phyloP scores from a whole-genome alignment of 2,797 vertebrate genomes.

The Anolis apletophallus region DNA sequence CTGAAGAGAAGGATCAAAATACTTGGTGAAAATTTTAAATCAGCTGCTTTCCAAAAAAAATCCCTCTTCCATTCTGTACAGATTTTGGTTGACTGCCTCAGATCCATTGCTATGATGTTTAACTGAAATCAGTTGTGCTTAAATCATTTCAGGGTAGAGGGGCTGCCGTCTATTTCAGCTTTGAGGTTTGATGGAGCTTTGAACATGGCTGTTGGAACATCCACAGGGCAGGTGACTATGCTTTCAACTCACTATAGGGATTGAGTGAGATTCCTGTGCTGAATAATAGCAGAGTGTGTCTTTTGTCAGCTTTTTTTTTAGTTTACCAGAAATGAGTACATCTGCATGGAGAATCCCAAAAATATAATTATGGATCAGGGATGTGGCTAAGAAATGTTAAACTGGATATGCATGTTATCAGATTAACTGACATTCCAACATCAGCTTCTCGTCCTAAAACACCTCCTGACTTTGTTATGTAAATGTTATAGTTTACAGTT shows the following conservation, averaged over 20 bases:
- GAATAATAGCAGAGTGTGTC: not conserved
- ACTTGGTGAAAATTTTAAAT: too few species aligned
- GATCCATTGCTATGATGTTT: not conserved
- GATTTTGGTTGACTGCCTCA: not conserved
- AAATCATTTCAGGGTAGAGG: conserved; percentile 84
- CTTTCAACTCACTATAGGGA: not conserved
- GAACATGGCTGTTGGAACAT: conserved; percentile 92
- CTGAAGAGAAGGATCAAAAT: too few species aligned
- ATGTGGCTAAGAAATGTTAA: not conserved
- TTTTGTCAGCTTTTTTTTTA: not conserved
- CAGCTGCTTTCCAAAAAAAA: not conserved
- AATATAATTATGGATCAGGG: not conserved
- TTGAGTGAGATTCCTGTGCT: conserved; percentile 14
- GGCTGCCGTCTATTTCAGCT: conserved; percentile 89
- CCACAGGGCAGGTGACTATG: conserved; percentile 91
- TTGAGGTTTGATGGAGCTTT: conserved; percentile 91
- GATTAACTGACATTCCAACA: not conserved
- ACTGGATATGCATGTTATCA: not conserved
- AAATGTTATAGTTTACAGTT: not conserved
- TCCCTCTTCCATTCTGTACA: not conserved
- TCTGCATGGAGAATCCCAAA: not conserved
- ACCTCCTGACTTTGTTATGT: not conserved
- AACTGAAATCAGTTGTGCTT: conserved; percentile 33
- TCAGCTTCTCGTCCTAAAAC: not conserved
- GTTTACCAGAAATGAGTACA: too few species aligned